Evolutionary conservation across 2,797 vertebrate genomes (phyloP).

Genomic region (Sebastolobus alascanus): DNA sequence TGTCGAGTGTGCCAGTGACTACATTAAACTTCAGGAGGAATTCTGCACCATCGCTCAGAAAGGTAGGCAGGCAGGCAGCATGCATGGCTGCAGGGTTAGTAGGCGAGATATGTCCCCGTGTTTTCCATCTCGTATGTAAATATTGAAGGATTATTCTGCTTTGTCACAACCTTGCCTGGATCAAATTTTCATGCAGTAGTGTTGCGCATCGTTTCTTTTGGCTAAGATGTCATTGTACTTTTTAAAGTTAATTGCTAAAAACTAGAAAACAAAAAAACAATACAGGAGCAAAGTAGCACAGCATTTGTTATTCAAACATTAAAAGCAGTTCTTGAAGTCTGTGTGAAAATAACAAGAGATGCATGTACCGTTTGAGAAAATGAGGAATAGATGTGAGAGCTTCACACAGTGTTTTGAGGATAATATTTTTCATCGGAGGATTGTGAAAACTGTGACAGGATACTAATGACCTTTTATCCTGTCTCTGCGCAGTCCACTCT

Average conservation of each 20-base stretch:
- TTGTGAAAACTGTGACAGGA: not conserved
- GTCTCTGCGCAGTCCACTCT: conserved; percentile 90
- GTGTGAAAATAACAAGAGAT: not conserved
- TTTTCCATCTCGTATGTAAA: conserved; percentile 3
- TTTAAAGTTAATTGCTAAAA: not conserved
- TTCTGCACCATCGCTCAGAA: conserved; percentile 98
- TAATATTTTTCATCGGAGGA: not conserved
- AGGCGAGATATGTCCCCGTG: not conserved
- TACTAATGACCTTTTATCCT: not conserved
- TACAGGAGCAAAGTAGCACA: not conserved
- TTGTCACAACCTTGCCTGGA: not conserved
- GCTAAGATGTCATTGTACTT: not conserved
- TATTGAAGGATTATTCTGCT: not conserved
- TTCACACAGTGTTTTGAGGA: conserved; percentile 4
- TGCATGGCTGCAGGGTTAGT: not conserved
- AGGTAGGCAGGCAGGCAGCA: conserved; percentile 83
- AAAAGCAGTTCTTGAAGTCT: not conserved
- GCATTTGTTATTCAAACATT: not conserved
- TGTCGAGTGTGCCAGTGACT: conserved; percentile 91
- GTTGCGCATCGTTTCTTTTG: not conserved
- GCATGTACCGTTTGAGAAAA: not conserved
- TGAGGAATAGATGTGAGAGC: not conserved
- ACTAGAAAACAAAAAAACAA: not conserved
- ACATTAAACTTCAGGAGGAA: conserved; percentile 98
- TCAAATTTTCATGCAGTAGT: not conserved